Percentiles rank a stretch among this genome's conserved stretches.
Conservation (phyloP, 2,113 vertebrate species). For the Chaenogobius annularis region DNA sequence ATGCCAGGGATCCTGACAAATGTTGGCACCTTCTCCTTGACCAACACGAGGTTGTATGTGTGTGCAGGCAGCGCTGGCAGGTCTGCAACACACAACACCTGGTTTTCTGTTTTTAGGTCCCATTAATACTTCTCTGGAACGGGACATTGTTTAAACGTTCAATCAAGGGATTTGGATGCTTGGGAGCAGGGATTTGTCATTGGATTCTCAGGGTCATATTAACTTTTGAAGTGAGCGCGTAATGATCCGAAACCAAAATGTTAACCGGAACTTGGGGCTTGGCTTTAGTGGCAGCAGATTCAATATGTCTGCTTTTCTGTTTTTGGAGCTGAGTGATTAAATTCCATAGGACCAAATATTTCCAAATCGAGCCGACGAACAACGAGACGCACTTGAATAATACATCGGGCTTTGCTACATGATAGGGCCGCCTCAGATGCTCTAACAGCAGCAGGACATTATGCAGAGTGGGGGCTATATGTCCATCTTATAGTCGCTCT, state of each 20-base stretch:
- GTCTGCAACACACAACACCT: slow-evolving; percentile 56
- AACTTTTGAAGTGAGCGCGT: slow-evolving; percentile 46
- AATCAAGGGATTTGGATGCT: slow-evolving; percentile 54
- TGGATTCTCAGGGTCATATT: slow-evolving; percentile 45
- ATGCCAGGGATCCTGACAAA: slow-evolving; percentile 75
- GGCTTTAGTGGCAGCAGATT: slow-evolving; percentile 37
- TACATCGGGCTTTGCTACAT: slow-evolving; percentile 57
- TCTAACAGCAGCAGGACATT: slow-evolving; percentile 46
- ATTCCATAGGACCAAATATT: slow-evolving; percentile 62
- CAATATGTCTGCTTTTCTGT: slow-evolving; percentile 56
- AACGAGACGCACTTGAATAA: slow-evolving; percentile 63
- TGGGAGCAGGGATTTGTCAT: slow-evolving; percentile 49
- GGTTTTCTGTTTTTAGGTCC: slow-evolving; percentile 69
- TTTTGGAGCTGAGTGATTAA: slow-evolving; percentile 59
- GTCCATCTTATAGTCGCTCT: slow-evolving; percentile 38
- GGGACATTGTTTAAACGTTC: slow-evolving; percentile 56
- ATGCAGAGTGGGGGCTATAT: slow-evolving; percentile 40
- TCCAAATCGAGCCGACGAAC: slow-evolving; percentile 52
- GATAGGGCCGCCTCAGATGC: slow-evolving; percentile 50
- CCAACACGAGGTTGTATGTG: slow-evolving; percentile 54
- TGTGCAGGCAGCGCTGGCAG: slow-evolving; percentile 44
- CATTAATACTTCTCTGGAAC: slow-evolving; percentile 56
- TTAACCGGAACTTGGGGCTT: slow-evolving; percentile 38
- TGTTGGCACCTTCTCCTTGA: slow-evolving; percentile 74
- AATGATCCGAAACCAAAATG: slow-evolving; percentile 26